Evolutionary conservation across 2,888 invertebrate genomes (phyloP), one percentile per base, ranked within the genome.

Genomic region (Agrotis ipsilon): DNA sequence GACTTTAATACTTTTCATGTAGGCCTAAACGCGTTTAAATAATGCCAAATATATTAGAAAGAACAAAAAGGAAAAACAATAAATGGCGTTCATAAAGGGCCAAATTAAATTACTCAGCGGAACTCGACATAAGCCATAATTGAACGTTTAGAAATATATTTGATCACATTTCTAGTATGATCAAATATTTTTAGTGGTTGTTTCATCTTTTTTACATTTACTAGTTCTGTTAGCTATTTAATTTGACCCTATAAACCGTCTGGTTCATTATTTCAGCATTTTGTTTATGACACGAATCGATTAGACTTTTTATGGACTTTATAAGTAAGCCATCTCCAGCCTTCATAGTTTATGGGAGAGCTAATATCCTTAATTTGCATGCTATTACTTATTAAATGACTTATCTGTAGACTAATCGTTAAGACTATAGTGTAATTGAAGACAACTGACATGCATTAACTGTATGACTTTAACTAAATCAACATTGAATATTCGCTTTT

Each of bases 341-440:
- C 11, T 39, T 70, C 18, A 11, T 43, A 57, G 14, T 14, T 32
- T 48, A 52, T 16, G 24, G 48, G 32, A 69, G 51, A 69, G 24
- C 45, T 49, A 46, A 48, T 54, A 54, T 58, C 49, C 43, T 6
- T 46, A 24, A 24, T 54, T 9, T 3, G 9, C 19, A 52, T 52
- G 9, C 43, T 71, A 77, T 52, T 60, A 65, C 16, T 51, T 68
- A 55, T 51, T n/a, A 57, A 61, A 75, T 74, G 78, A 82, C 76
- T 78, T 76, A 82, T 65, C 63, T 64, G 74, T 73, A 75, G 71
- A 72, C 54, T 70, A 79, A 76, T 52, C 57, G 60, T 79, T 72
- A 78, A 58, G 14, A 69, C 72, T 76, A 75, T 60, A n/a, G 60
- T 68, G 49, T 72, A 61, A 59, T 68, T 65, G 74, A 68, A 80